These are phyloP conservation scores for Spodoptera exigua DNA, from an alignment of 2,888 invertebrate genomes.

Conservation along the genomic window DNA sequence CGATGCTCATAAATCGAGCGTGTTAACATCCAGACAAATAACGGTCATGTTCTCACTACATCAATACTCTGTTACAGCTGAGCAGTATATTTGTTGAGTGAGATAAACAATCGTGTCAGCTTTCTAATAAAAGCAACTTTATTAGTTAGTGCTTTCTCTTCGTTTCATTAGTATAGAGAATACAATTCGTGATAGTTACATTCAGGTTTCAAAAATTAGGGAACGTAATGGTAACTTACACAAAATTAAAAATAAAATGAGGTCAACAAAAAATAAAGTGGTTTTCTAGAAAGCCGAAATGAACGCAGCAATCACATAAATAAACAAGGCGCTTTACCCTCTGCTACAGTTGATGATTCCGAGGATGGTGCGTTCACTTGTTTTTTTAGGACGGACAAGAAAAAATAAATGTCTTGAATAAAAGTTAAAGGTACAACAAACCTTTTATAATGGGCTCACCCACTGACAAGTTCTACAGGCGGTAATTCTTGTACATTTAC, in stretches of 20 bases:
- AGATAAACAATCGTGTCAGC: slow-evolving; percentile 10
- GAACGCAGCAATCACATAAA: slow-evolving; percentile 69
- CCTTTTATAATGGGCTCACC: slow-evolving; percentile 38
- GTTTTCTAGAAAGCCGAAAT: slow-evolving; percentile 64
- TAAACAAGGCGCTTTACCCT: slow-evolving; percentile 64
- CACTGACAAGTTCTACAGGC: slow-evolving; percentile 27
- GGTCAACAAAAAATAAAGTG: slow-evolving; percentile 62
- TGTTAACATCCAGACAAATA: slow-evolving; percentile 28
- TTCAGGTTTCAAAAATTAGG: slow-evolving; percentile 25
- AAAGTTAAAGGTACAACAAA: slow-evolving; percentile 50
- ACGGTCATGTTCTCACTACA: slow-evolving; percentile 9
- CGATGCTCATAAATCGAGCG: slow-evolving; percentile 33
- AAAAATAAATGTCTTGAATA: slow-evolving; percentile 56
- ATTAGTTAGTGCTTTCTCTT: slow-evolving; percentile 8
- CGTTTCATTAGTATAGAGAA: neutral
- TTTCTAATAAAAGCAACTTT: slow-evolving; percentile 19
- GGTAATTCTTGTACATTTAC: slow-evolving; percentile 11
- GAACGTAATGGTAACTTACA: slow-evolving; percentile 40
- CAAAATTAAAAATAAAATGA: slow-evolving; percentile 54
- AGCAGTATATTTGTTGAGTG: slow-evolving; percentile 3
- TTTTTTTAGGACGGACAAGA: slow-evolving; percentile 66
- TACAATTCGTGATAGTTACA: slow-evolving; percentile 6
- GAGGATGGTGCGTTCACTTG: slow-evolving; percentile 60
- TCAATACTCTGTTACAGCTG: slow-evolving; percentile 18
- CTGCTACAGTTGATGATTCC: slow-evolving; percentile 66